Base-by-base conservation (phyloP, 2,113 vertebrate genomes). In the Forbesichthys agassizii region DNA sequence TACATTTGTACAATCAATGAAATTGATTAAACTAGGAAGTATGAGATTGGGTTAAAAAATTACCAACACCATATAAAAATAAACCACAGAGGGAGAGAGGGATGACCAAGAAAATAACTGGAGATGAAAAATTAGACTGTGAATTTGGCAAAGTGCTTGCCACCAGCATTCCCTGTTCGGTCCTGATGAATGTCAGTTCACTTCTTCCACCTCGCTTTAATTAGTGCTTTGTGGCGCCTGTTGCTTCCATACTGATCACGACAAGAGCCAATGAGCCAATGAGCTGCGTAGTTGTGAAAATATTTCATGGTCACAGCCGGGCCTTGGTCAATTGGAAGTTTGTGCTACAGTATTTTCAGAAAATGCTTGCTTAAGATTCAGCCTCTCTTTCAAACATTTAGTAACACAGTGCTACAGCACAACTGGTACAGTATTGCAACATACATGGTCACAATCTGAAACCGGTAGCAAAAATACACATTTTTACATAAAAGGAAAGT, bases 1-100 rank as follows among this genome's bases (percentile, higher is more conserved):
- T 90, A 92, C 94, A 93, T 96, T 96, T 95, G 93, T 90, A 92
- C 92, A 94, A 95, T 95, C 95, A 95, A 93, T 92, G 86, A 86
- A 74, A 71, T 78, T 89, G 94, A 93, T 95, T 95, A 95, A 92
- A 91, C 83, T 85, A 84, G 93, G 93, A 95, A 95, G 94, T 89
- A 91, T 88, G 92, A 83, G 78, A 93, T 92, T 91, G 91, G 90
- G 91, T 90, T 90, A 86, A 93, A 92, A 91, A 67, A 92, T 91
- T 91, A 90, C 85, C 92, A 82, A 91, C 89, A 88, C 91, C 87
- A 79, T 91, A 83, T 87, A 79, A 94, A 95, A 95, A 94, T 91
- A 94, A 95, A 93, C 93, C 64, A 56, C 33, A 49, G 57, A 49
- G 27, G 9, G 53, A 60, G 70, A 33, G 58, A 53, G 64, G 59